These are phyloP conservation scores for Malurus cyaneus DNA, from an alignment of 2,113 vertebrate genomes.

Conservation along the genomic window DNA sequence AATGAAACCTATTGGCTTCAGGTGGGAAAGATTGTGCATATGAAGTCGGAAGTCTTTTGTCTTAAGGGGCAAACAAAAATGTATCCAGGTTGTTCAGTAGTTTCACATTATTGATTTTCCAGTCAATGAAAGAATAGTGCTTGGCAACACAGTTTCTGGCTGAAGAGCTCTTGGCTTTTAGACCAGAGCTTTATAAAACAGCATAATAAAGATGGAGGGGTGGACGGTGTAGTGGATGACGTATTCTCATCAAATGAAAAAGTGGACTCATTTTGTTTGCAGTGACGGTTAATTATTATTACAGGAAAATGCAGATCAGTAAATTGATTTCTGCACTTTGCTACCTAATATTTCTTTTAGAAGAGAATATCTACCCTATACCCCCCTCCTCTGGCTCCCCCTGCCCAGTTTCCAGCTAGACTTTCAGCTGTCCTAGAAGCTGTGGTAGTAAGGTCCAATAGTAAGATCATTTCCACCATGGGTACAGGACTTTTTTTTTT, in stretches of 20 bases:
- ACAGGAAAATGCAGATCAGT: neutral
- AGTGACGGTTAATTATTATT: neutral
- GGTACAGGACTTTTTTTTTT: accelerated
- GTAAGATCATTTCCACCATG: neutral
- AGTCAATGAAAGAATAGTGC: neutral
- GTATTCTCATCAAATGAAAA: neutral
- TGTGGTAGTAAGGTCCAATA: neutral
- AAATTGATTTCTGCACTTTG: neutral
- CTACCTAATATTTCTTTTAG: neutral
- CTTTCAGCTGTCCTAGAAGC: neutral
- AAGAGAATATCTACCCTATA: neutral
- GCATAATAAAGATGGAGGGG: neutral
- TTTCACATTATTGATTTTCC: neutral
- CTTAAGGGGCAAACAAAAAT: neutral
- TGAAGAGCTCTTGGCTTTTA: neutral
- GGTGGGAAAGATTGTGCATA: neutral
- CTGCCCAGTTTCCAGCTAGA: neutral
- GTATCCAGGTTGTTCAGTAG: neutral
- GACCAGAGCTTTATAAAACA: neutral
- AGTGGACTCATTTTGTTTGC: neutral
- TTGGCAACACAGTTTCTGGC: neutral
- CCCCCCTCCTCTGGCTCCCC: neutral
- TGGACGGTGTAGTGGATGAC: neutral
- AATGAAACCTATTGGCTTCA: neutral
- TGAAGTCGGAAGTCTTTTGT: neutral